phyloP scores from a whole-genome alignment of 2,888 invertebrate species.

The Drosophila phalerata region DNA sequence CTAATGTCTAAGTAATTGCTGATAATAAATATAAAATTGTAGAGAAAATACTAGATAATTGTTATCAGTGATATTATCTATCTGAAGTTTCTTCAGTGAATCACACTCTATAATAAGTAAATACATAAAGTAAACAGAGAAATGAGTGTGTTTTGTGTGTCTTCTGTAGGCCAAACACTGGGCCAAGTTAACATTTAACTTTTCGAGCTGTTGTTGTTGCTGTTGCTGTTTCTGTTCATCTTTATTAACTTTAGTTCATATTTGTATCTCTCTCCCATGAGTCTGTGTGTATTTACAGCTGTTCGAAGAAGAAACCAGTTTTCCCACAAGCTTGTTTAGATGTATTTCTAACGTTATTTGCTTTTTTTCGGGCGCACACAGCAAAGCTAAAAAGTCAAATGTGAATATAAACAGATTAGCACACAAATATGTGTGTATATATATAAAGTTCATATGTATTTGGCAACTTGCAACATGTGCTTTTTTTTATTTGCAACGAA shows the following conservation, averaged over 20 bases:
- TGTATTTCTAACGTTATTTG: conserved; percentile 39
- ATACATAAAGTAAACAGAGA: conserved; percentile 50
- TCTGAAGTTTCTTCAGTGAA: conserved; percentile 18
- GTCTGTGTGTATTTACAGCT: conserved; percentile 62
- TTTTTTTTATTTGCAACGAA: conserved; percentile 21
- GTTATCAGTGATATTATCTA: conserved; percentile 42
- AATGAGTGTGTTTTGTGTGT: conserved; percentile 19
- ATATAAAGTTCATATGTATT: conserved; percentile 4
- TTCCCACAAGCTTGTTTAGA: conserved; percentile 27
- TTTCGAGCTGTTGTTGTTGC: conserved; percentile 1
- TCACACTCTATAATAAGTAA: conserved; percentile 21
- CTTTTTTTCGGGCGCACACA: conserved; percentile 31
- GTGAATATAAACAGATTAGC: conserved; percentile 31
- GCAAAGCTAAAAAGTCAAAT: conserved; percentile 50
- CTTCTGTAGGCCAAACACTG: conserved; percentile 10
- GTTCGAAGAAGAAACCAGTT: conserved; percentile 71
- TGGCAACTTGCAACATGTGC: conserved; percentile 21
- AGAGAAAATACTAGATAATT: conserved; percentile 12
- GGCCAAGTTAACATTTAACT: conserved; percentile 47
- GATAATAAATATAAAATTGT: not conserved
- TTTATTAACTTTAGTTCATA: conserved; percentile 37
- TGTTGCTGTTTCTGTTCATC: conserved; percentile 34
- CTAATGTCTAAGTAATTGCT: conserved; percentile 15
- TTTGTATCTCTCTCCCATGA: conserved; percentile 15
- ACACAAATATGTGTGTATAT: not conserved